Base-by-base conservation (phyloP, 2,888 invertebrate genomes). In the Calameuta idolon region DNA sequence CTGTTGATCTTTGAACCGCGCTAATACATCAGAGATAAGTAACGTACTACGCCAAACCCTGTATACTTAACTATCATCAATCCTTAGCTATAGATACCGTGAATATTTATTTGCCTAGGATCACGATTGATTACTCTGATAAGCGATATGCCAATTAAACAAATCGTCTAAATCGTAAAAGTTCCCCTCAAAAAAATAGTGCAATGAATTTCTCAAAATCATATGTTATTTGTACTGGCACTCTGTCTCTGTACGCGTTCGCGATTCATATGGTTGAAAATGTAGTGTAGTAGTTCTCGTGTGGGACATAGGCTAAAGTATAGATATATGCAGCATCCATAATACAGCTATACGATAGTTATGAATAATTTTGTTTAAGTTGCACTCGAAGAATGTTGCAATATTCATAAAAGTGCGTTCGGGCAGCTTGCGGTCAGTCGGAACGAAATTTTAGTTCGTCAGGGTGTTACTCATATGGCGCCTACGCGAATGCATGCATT, bases 341-440 rank as follows among this genome's bases (percentile, higher is more conserved):
- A 71, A 71, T 78, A 80, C 80, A 80, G 82, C 83, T 82, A 82
- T 80, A 79, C 77, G 80, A 85, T 86, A 86, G 85, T 84, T 87
- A 85, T 84, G 85, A 85, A 87, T 85, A 85, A 83, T 82, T 55
- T 55, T 86, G 86, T 87, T 87, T 85, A 82, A 84, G 83, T 85
- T 84, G 83, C 85, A 83, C 83, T 85, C 82, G 80, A 82, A 81
- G 82, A 76, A 76, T 76, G 78, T 78, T 81, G 40, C 15, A 40
- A 15, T 15, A 2, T 23, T 55, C 55, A 23, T 55, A 23, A 55
- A 55, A 23, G 55, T 55, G 55, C 9, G 5, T 55, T 55, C 55
- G 55, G 55, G 55, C 55, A 55, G 23, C 55, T 55, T 23, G 55
- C 55, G 9, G 55, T 23, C 55, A 23, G 55, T 55, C 9, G 55